Base-by-base conservation (phyloP, 2,113 vertebrate species). In the Rhinichthys klamathensis region DNA sequence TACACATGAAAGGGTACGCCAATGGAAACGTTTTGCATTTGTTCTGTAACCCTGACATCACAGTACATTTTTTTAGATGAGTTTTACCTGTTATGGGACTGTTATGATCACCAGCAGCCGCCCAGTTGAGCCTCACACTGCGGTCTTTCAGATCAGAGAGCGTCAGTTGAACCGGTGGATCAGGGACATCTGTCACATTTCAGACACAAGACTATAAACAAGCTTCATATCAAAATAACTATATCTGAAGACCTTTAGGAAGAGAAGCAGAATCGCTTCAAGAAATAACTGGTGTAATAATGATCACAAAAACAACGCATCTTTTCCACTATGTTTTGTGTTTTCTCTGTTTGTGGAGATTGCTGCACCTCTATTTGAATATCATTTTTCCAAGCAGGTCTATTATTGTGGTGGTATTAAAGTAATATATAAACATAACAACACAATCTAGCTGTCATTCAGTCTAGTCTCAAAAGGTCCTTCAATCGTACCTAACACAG, bases 1-100 rank as follows among this genome's bases (percentile, higher is more conserved):
- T 79, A 61, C 7, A 15, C 63, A 32, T 49, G 25, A 80, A 41
- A 80, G 58, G 63, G 80, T 11, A 65, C 1, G 2, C n/a, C 58
- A 44, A 81, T 21, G 9, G 60, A 49, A 49, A 27, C 2, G 11
- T 30, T 46, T 51, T 23, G 32, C n/a, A 25, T 60, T 44, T 46
- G 60, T 30, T 60, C 23, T 38, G 60, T 18, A 44, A 6, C 35
- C 35, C 56, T 27, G n/a, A 27, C 16, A 35, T 15, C 15, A 72
- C 11, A 30, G 21, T 83, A 16, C 16, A 4, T n/a, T n/a, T n/a
- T 0, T 27, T 15, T 56, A 4, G 23, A n/a, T 18, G 3, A 12
- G 6, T 46, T 58, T 82, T 96, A 99, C 98, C 97, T 51, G 90
- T 96, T n/a, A 97, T 72, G 30, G 94, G 93, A 88, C 97, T 98